These are phyloP conservation scores for Rhaphigaster nebulosa DNA, from an alignment of 2,888 invertebrate genomes.

Conservation along the genomic window DNA sequence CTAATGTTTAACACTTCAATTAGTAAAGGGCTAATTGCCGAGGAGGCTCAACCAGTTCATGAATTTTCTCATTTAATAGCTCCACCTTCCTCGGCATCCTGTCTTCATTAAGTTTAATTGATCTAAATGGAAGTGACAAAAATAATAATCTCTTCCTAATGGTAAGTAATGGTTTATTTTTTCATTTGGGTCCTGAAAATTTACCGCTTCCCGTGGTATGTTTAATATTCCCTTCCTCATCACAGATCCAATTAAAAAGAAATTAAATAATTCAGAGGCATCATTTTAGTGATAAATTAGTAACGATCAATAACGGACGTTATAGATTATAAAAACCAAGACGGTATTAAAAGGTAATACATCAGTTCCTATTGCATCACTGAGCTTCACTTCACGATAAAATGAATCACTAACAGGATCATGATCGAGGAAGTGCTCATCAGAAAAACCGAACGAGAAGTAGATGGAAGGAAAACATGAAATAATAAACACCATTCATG, in stretches of 20 bases:
- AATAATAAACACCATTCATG: no score
- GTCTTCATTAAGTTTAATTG: constrained; percentile 45
- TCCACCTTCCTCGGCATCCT: not conserved
- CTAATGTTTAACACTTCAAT: constrained; percentile 33
- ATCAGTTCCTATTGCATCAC: not conserved
- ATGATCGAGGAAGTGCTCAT: not conserved
- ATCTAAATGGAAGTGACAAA: constrained; percentile 40
- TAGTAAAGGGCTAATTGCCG: constrained; percentile 25
- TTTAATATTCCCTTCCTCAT: not conserved
- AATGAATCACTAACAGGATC: not conserved
- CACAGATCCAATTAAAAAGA: not conserved
- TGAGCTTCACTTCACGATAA: not conserved
- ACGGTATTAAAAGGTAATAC: not conserved
- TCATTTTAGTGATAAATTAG: not conserved
- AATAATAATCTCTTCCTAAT: constrained; percentile 43
- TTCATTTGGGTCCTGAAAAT: constrained; percentile 22
- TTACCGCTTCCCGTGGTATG: constrained; percentile 1
- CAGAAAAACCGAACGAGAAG: not conserved
- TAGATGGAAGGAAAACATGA: not conserved
- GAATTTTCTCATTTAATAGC: constrained; percentile 42
- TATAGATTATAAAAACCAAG: not conserved
- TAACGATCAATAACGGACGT: not conserved
- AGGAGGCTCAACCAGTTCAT: not conserved
- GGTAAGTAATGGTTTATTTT: constrained; percentile 49
- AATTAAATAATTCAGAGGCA: not conserved